phyloP scores from a whole-genome alignment of 2,113 vertebrate genomes.

The Burhinus oedicnemus region DNA sequence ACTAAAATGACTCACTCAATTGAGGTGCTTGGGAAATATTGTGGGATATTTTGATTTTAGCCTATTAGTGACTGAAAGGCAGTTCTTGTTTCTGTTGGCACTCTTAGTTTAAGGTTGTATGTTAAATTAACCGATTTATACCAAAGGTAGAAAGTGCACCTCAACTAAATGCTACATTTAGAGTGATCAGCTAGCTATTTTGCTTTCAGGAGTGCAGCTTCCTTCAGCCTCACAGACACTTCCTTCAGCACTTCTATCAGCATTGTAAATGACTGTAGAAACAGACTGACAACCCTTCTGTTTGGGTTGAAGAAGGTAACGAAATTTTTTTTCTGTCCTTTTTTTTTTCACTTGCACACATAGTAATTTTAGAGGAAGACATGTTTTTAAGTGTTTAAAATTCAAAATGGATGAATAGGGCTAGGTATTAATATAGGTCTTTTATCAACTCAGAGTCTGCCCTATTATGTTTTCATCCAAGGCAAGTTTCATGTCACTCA shows the following conservation, averaged over 20 bases:
- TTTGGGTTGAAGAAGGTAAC: not conserved
- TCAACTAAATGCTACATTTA: not conserved
- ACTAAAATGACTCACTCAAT: not conserved
- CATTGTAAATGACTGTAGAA: not conserved
- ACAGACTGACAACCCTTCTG: not conserved
- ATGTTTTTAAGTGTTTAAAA: slow-evolving; percentile 10
- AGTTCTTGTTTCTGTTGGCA: not conserved
- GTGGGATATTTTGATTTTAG: not conserved
- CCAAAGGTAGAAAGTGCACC: not conserved
- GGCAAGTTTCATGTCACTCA: not conserved
- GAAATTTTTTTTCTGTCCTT: not conserved
- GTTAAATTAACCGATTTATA: not conserved
- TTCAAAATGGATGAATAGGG: slow-evolving; percentile 6
- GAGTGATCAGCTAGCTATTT: not conserved
- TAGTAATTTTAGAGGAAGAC: not conserved
- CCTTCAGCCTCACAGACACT: not conserved
- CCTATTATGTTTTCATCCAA: not conserved
- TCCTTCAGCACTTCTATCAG: not conserved
- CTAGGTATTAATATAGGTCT: not conserved
- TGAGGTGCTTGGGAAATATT: not conserved
- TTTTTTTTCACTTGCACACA: not conserved
- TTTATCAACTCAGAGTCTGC: not conserved
- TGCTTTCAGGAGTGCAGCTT: not conserved
- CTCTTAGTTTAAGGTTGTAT: not conserved
- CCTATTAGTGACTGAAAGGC: not conserved